phyloP scores from a whole-genome alignment of 2,113 vertebrate species.

The Athene noctua region DNA sequence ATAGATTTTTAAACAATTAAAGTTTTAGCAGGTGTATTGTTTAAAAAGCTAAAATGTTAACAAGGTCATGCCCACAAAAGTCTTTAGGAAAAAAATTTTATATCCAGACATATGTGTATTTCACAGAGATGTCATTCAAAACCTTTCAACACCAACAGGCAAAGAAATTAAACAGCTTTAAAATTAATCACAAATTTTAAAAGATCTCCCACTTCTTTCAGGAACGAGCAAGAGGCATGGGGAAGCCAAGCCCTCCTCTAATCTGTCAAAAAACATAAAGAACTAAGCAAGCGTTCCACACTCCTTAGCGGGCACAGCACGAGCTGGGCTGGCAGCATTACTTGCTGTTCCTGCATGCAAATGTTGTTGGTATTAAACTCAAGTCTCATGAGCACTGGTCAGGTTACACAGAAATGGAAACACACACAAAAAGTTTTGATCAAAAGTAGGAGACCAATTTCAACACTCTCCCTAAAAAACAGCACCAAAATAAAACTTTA shows the following conservation, averaged over 20 bases:
- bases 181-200: background rate
- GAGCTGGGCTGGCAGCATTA: background rate
- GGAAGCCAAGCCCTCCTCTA: background rate
- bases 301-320: background rate
- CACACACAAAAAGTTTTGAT: background rate
- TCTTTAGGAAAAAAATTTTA: background rate
- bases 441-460: background rate
- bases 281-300: background rate
- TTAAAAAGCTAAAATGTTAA: background rate
- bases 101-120: background rate
- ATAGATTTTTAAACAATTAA: background rate
- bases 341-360: background rate
- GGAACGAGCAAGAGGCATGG: background rate
- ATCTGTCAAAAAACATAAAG: background rate
- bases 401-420: background rate
- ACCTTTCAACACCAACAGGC: background rate
- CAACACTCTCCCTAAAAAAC: background rate
- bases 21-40: background rate
- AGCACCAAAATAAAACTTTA: background rate
- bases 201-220: background rate
- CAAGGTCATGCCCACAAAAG: background rate
- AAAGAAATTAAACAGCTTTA: background rate
- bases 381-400: background rate
- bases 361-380: background rate
- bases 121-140: background rate